Percentiles rank a stretch among this genome's conserved stretches.
phyloP scores from a whole-genome alignment of 2,888 invertebrate species.

The Pachymerium ferrugineum region DNA sequence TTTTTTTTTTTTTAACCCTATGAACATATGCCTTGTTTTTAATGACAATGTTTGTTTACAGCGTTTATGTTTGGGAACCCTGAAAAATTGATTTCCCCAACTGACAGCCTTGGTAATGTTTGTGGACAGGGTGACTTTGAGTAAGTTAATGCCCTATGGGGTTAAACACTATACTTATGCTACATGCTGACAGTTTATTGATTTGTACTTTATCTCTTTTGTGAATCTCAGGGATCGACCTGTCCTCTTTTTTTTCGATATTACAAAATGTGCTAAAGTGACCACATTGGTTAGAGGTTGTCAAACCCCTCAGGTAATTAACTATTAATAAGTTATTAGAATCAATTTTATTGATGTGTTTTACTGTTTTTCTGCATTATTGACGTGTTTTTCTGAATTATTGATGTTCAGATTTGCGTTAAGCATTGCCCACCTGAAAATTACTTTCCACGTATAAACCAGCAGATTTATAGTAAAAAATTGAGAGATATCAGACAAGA shows the following conservation, averaged over 20 bases:
- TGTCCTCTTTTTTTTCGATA: not conserved
- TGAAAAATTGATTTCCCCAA: slow-evolving; percentile 66
- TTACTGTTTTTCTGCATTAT: not conserved
- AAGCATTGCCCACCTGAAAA: not conserved
- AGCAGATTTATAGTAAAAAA: not conserved
- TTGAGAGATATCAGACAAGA: not conserved
- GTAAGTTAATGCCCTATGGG: not conserved
- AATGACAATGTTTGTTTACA: slow-evolving; percentile 45
- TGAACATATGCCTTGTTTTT: no score
- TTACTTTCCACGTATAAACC: not conserved
- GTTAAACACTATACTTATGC: no score
- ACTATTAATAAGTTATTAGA: no score
- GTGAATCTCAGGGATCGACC: slow-evolving; percentile 33
- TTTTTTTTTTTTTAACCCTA: no score
- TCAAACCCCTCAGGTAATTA: not conserved
- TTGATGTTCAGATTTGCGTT: not conserved
- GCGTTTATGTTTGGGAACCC: slow-evolving; percentile 69
- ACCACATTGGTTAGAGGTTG: not conserved
- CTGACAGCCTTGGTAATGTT: slow-evolving; percentile 68
- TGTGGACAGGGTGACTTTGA: slow-evolving; percentile 58
- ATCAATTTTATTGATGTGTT: not conserved
- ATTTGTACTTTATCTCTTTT: not conserved
- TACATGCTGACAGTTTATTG: no score
- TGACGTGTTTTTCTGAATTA: no score
- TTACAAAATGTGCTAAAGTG: not conserved